Evolutionary conservation across 2,797 vertebrate species (phyloP).

Genomic region (Petrocephalus schoutedeni): DNA sequence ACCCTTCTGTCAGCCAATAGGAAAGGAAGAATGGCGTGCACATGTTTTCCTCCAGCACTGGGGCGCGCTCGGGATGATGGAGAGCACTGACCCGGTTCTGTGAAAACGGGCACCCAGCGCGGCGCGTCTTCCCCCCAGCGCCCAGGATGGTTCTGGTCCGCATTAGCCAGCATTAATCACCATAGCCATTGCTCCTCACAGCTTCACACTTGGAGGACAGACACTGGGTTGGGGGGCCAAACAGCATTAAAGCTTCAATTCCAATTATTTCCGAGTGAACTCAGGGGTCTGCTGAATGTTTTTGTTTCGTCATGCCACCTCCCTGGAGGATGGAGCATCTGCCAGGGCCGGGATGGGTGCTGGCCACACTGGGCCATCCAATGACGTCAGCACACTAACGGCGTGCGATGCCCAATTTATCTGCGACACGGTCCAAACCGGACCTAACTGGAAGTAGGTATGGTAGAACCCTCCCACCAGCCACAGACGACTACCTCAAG

Average conservation of each 20-base stretch:
- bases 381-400: not conserved
- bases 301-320: not conserved
- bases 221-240: not conserved
- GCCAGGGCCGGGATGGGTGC: not conserved
- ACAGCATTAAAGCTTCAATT: conserved; percentile 22
- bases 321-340: not conserved
- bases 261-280: conserved; percentile 12
- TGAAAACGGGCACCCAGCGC: not conserved
- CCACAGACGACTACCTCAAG: not conserved
- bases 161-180: conserved; percentile 26
- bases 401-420: not conserved
- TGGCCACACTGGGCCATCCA: not conserved
- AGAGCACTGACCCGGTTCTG: not conserved
- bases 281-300: not conserved
- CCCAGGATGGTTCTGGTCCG: conserved; percentile 9
- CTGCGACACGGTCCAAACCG: not conserved
- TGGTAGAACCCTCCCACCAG: not conserved
- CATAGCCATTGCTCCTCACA: not conserved
- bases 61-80: not conserved
- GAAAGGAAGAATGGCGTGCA: not conserved
- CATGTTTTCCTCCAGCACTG: not conserved
- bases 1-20: conserved; percentile 1
- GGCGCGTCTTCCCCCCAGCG: not conserved
- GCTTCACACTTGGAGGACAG: conserved; percentile 4
- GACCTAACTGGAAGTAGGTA: not conserved